phyloP scores from a whole-genome alignment of 2,113 vertebrate species.

The Recurvirostra avosetta region DNA sequence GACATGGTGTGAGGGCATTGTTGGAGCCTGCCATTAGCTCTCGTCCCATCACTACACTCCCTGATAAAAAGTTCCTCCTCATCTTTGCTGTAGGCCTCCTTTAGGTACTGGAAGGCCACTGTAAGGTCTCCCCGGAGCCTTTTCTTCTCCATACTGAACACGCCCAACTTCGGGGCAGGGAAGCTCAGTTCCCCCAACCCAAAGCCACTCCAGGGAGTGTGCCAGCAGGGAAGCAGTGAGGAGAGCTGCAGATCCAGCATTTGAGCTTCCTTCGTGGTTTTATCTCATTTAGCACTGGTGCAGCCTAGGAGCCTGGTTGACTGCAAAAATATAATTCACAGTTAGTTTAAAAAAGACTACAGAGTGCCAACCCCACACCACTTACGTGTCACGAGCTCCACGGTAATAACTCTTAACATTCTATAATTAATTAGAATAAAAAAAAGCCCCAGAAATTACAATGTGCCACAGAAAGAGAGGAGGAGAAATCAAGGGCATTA shows the following conservation, averaged over 20 bases:
- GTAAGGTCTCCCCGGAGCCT: neutral
- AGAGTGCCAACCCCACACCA: neutral
- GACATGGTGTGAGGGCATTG: neutral
- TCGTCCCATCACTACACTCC: neutral
- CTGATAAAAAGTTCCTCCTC: neutral
- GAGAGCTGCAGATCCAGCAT: neutral
- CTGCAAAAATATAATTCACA: neutral
- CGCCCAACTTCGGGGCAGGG: neutral
- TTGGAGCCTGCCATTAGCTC: neutral
- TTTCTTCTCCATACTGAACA: neutral
- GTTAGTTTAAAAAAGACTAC: neutral
- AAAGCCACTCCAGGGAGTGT: rapidly evolving
- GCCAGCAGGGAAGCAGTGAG: neutral
- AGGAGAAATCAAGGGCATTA: slow-evolving; percentile 41
- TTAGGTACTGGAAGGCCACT: neutral
- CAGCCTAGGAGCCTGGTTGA: neutral
- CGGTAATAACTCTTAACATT: neutral
- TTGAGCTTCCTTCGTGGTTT: neutral
- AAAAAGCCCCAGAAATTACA: slow-evolving; percentile 8
- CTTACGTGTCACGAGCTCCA: neutral
- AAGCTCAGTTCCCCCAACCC: neutral
- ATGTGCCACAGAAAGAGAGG: neutral
- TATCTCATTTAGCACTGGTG: neutral
- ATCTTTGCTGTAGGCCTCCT: neutral
- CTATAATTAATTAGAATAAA: slow-evolving; percentile 24